Base-by-base conservation (phyloP, 2,113 vertebrate genomes). In the Paradisaea rubra region DNA sequence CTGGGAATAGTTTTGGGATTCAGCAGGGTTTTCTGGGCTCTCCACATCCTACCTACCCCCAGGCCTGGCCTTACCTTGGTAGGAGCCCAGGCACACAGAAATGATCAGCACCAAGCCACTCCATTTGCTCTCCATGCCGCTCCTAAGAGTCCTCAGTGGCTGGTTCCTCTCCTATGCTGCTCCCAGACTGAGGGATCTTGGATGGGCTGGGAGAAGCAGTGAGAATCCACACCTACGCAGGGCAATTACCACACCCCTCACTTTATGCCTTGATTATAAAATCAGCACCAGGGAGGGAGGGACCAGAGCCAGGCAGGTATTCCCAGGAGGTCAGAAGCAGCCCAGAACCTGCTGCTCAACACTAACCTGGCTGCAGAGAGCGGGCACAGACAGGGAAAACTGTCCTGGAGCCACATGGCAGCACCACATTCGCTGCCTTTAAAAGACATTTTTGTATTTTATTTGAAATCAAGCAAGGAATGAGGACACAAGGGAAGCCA, bases 11-110 rank as follows among this genome's bases (percentile, higher is more conserved):
- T 35, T 89, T 7, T 0, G 30, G 71, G 52, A 39, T 73, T 35
- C 15, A 41, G 56, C 47, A 8, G 42, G 44, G 10, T 28, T 80
- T 64, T 54, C 37, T 13, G 11, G 27, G 45, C 52, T 83, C 42
- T 80, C 31, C 27, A 0, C 10, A 1, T 17, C 57, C 81, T 57
- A 41, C 57, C 85, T 69, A 25, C 2, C 35, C 79, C 47, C 81
- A 93, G 76, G 70, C 52, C 52, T 66, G 44, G 82, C 90, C 97
- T 97, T 98, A 98, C 98, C 98, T 98, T 89, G 95, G 86, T 95
- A 97, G 68, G 93, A 96, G 78, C 94, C 95, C 95, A 98, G 83
- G 83, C 94, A 96, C 80, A 98, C 13, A 35, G 80, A 69, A 14
- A 98, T 24, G n/a, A 98, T 61, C 93, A 98, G 84, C 69, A 96